Evolutionary conservation across 2,797 vertebrate genomes (phyloP), one percentile per base, ranked within the genome.

Genomic region (Acipenser ruthenus): DNA sequence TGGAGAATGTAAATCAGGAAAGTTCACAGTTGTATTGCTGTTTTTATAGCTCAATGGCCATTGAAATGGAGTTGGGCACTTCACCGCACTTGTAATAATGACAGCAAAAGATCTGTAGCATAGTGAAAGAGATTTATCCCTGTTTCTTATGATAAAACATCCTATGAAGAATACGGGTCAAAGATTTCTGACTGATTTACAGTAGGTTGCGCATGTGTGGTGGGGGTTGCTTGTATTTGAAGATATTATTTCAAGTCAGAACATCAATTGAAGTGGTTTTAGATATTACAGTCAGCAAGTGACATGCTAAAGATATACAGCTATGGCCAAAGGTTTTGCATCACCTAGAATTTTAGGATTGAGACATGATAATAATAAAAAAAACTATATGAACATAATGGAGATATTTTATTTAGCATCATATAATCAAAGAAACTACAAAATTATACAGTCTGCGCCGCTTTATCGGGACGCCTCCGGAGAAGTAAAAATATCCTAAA

Each of bases 21-120:
- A 58, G 55, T 58, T 58, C 55, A 58, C 55, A 58, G 15, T 58
- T 58, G 12, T 58, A 58, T n/a, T 13, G 55, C 55, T 58, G 55
- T 58, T 58, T 58, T 58, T 58, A 13, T 13, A 58, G 55, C 55
- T 58, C 55, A 58, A 58, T 58, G 55, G 12, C 55, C 12, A n/a
- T 58, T 58, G 55, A 11, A 58, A 58, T 58, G 10, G 55, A 58
- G 12, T 58, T n/a, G 12, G 12, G 55, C 15, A 13, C 55, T 58
- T 58, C 8, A 58, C 11, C 55, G 15, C 15, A 7, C 55, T 11
- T 7, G 6, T 58, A 58, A 58, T 58, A 13, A 58, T 11, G 55
- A 13, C 12, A 58, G 55, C 10, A 58, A 13, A 11, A n/a, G n/a
- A 58, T 10, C 2, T 58, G 6, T 58, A n/a, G 11, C 13, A 58